A percentile compares a stretch with the other conserved stretches of the same genome.
phyloP scores from a whole-genome alignment of 35 echinoderm and acorn worm species.

The Chiridota heheva region DNA sequence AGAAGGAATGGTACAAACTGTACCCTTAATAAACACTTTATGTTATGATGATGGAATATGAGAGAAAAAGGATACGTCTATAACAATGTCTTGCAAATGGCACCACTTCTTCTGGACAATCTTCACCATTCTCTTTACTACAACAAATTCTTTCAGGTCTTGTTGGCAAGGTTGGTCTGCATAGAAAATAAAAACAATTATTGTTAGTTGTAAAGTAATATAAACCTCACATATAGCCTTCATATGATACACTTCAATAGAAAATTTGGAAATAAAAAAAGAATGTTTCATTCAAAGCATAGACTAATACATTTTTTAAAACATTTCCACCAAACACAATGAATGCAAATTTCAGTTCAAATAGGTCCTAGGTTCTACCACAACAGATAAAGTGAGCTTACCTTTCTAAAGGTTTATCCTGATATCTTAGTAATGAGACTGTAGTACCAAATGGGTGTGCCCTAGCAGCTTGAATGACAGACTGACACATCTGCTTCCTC shows the following conservation, averaged over 20 bases:
- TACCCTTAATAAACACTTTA: too few relatives aligned
- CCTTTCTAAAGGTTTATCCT: constrained; percentile 64
- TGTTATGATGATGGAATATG: too few relatives aligned
- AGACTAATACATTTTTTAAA: too few relatives aligned
- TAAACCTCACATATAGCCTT: too few relatives aligned
- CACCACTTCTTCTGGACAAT: constrained; percentile 80
- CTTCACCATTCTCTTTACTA: constrained; percentile 82
- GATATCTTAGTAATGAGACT: constrained; percentile 61
- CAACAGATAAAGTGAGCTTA: too few relatives aligned
- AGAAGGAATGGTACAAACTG: too few relatives aligned
- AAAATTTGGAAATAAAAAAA: too few relatives aligned
- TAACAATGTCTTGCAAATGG: constrained; percentile 94
- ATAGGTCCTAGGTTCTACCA: too few relatives aligned
- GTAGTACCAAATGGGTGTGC: constrained; percentile 82
- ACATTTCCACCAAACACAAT: too few relatives aligned
- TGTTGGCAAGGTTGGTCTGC: constrained; percentile 70
- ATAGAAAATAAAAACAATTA: background rate
- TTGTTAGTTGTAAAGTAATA: background rate
- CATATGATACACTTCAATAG: too few relatives aligned
- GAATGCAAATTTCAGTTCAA: too few relatives aligned
- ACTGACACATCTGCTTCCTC: constrained; percentile 39
- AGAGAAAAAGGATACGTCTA: constrained; percentile 93
- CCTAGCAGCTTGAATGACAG: constrained; percentile 71
- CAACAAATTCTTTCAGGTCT: constrained; percentile 80
- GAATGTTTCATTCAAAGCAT: too few relatives aligned